A percentile compares a stretch with the other conserved stretches of the same genome.
phyloP scores from a whole-genome alignment of 2,113 vertebrate genomes.

The Gymnorhina tibicen region DNA sequence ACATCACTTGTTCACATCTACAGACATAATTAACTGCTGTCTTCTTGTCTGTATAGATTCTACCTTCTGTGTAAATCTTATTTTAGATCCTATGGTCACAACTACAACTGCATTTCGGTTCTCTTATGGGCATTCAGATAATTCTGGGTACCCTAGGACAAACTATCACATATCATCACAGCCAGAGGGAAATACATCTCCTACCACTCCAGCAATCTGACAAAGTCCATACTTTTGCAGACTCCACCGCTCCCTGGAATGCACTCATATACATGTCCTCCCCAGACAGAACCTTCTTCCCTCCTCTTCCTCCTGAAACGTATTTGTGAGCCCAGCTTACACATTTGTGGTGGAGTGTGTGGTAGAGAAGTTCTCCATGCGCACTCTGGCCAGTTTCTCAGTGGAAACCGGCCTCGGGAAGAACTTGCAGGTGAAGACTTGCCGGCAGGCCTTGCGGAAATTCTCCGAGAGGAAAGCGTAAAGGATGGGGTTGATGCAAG shows the following conservation, averaged over 20 bases:
- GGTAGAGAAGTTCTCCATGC: conserved; percentile 79
- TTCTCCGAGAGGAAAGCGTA: conserved; percentile 84
- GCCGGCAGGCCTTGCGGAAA: conserved; percentile 77
- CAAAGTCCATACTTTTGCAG: background rate
- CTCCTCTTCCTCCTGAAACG: background rate
- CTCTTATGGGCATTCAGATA: background rate
- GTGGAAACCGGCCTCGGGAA: background rate
- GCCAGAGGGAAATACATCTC: background rate
- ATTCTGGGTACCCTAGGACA: background rate
- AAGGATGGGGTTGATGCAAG: conserved; percentile 84
- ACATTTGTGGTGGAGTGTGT: conserved; percentile 71
- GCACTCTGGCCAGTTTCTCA: conserved; percentile 66
- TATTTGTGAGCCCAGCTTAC: background rate
- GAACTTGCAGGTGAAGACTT: conserved; percentile 69
- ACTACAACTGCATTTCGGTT: background rate
- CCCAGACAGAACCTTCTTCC: background rate
- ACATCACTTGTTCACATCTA: background rate
- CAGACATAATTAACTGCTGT: background rate
- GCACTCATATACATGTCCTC: background rate
- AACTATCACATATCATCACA: background rate
- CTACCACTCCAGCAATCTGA: background rate
- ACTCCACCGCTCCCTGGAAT: accelerated
- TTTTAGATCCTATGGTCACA: background rate
- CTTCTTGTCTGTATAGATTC: background rate
- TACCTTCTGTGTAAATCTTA: background rate